Evolutionary conservation across 2,797 vertebrate genomes (phyloP), one percentile per base, ranked within the genome.

Genomic region (Adelosebastes latens): DNA sequence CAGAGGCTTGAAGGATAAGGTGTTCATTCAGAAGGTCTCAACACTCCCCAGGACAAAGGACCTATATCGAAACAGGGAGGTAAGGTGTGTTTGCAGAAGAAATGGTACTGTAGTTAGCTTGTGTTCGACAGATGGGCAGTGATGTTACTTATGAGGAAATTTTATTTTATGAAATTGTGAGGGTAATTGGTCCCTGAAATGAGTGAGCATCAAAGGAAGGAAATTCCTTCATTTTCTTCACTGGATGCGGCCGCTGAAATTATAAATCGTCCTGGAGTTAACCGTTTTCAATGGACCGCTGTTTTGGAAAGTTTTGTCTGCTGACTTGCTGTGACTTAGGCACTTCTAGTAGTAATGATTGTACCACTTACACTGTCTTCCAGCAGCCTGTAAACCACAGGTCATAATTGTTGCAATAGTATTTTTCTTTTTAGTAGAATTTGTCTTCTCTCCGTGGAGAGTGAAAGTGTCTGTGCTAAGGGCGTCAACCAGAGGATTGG

Each of bases 21-120:
- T 93, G 72, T 94, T 93, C 93, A 89, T 92, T 96, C 81, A 93
- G 84, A 94, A 95, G 93, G 55, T 95, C 81, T 79, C 86, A 65
- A 84, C 86, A 71, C 74, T 82, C 81, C 74, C 68, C 72, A 89
- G 58, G 91, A 84, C 93, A 87, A 82, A 85, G 86, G 87, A 91
- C 66, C 78, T 10, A 14, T 79, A 87, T 75, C 5, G 32, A 82
- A 83, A 81, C 83, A 72, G 85, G 10, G 55, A 90, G 85, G 92
- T 92, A 93, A 95, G 94, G 86, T 85, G 59, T 75, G 31, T 49
- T 82, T 53, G 59, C 13, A 24, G 60, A 27, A n/a, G n/a, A 34
- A 42, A 64, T 68, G 20, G 16, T 69, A 14, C 16, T 29, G n/a
- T 63, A 4, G 52, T 56, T 79, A 8, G 14, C 5, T 75, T 76